Evolutionary conservation across 2,797 vertebrate species (phyloP).

Genomic region (Molossus alvarezi): DNA sequence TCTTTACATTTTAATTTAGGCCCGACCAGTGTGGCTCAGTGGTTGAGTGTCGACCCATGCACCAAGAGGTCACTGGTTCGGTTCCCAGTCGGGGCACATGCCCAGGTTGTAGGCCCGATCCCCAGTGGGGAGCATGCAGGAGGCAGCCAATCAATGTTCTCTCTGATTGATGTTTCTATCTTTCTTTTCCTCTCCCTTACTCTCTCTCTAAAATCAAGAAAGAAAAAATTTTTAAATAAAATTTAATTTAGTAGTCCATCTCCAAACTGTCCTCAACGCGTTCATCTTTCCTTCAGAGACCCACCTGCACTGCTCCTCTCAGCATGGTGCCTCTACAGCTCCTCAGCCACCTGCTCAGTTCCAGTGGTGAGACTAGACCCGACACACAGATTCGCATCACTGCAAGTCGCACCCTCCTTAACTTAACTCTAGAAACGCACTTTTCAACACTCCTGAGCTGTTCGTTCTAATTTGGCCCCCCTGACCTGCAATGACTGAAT

Average conservation of each 20-base stretch:
- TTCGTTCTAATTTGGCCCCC: conserved; percentile 47
- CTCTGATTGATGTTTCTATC: too few species aligned
- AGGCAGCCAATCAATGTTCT: too few species aligned
- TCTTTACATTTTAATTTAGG: neutral
- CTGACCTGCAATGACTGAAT: conserved; percentile 33
- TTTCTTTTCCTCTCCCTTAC: too few species aligned
- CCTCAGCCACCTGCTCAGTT: neutral
- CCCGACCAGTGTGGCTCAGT: too few species aligned
- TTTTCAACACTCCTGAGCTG: conserved; percentile 19
- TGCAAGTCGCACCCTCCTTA: conserved; percentile 52
- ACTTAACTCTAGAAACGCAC: conserved; percentile 56
- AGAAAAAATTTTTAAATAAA: too few species aligned
- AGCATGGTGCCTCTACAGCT: neutral
- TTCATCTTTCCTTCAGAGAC: neutral
- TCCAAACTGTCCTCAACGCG: neutral
- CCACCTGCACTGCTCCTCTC: neutral
- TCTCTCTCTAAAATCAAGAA: too few species aligned
- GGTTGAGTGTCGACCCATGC: too few species aligned
- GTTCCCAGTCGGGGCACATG: too few species aligned
- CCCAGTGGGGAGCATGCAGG: too few species aligned
- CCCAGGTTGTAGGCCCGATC: too few species aligned
- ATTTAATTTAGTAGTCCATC: neutral
- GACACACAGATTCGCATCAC: neutral
- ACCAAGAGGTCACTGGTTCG: too few species aligned
- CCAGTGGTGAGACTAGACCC: neutral